Evolutionary conservation across 1,140 invertebrate genomes (phyloP), one percentile per base, ranked within the genome.

Genomic region (Delia radicum): DNA sequence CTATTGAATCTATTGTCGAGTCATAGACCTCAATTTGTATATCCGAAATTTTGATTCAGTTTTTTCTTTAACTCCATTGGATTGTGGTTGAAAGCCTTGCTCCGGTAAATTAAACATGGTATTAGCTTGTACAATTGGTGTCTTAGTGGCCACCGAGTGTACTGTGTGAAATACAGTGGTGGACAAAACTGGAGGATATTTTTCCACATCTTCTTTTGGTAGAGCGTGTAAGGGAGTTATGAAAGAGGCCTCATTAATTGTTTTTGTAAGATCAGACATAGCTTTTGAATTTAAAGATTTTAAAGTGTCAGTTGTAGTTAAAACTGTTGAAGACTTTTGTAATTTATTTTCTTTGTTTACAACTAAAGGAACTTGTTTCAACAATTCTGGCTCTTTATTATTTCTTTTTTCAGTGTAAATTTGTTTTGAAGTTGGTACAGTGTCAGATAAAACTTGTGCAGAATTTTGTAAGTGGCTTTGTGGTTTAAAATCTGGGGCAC

Each of bases 11-110:
- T 31, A 85, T 79, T 0, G 83, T 85, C 6, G 83, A 85, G 63
- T 85, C 83, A 4, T 85, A 85, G 0, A 85, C 83, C n/a, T 85
- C 83, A 8, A 85, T 85, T 73, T 85, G 83, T 24, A 85, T 85
- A 28, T 85, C 83, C 0, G 83, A 85, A 28, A 85, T 85, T 73
- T 83, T 85, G 83, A 85, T 21, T 85, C 83, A 7, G 78, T 83
- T 27, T 80, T 82, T 2, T 76, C 76, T 24, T 77, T 74, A n/a
- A n/a, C n/a, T 15, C 3, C 28, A 24, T 37, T 61, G 28, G 28
- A 8, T 29, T 27, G 15, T 27, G 28, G 7, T 26, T 55, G 48
- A 1, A 24, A 18, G 3, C 4, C 8, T 75, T 55, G 18, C 2
- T 33, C 18, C 15, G 62, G n/a, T n/a, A n/a, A 33, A 3, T 21